These are phyloP conservation scores for Picathartes gymnocephalus DNA, from an alignment of 2,113 vertebrate genomes.

Conservation along the genomic window DNA sequence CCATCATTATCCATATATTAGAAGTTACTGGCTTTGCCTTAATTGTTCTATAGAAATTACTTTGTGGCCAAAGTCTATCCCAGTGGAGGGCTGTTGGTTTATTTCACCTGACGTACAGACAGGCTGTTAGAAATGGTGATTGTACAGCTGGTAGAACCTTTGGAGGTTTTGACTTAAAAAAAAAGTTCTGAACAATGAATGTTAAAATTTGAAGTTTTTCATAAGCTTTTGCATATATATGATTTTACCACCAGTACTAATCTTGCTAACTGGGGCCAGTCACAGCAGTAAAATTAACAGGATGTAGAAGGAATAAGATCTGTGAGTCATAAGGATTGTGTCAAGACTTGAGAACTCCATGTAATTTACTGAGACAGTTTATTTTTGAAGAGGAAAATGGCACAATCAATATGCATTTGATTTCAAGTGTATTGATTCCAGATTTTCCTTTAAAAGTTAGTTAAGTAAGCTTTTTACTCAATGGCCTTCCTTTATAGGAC, in stretches of 20 bases:
- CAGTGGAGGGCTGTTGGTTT: not conserved
- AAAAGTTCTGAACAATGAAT: not conserved
- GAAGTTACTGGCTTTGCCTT: not conserved
- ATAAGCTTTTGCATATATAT: not conserved
- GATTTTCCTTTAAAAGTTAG: not conserved
- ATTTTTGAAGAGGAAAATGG: not conserved
- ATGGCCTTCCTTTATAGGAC: not conserved
- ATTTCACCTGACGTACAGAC: not conserved
- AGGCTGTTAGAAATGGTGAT: not conserved
- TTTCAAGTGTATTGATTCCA: constrained; percentile 25
- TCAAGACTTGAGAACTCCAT: not conserved
- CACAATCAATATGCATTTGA: constrained; percentile 39
- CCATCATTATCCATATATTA: not conserved
- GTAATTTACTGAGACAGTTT: not conserved
- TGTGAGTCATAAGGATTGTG: not conserved
- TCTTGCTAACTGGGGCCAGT: not conserved
- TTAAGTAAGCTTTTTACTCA: not conserved
- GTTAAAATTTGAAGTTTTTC: not conserved
- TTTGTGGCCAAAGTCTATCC: not conserved
- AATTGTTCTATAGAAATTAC: not conserved
- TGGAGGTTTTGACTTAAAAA: not conserved
- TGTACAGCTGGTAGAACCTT: not conserved
- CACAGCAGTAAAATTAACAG: not conserved
- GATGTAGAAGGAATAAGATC: not conserved
- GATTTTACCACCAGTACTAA: not conserved